Conservation (phyloP, 2,797 vertebrate genomes). For the Pteronotus mesoamericanus region DNA sequence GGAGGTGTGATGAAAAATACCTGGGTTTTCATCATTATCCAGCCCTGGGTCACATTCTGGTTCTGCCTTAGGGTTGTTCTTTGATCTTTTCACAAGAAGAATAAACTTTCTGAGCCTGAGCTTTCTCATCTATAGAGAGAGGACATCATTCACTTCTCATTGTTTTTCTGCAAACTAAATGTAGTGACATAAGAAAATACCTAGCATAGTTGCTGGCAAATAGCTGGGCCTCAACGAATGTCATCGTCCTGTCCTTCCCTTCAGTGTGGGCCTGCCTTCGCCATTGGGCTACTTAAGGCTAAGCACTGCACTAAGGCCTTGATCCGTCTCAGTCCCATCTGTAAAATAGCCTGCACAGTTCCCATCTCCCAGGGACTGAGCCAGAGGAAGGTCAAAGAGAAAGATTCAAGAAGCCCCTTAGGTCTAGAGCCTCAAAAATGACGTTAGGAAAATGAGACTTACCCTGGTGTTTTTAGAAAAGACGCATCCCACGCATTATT, state of each 20-base stretch:
- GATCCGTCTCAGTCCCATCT: neutral
- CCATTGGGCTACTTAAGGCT: neutral
- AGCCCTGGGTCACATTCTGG: neutral
- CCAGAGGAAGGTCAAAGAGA: neutral
- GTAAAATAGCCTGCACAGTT: neutral
- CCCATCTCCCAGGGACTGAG: neutral
- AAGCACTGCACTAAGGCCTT: neutral
- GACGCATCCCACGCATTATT: neutral
- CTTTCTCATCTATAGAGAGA: neutral
- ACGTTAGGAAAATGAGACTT: neutral
- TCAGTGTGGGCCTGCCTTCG: neutral
- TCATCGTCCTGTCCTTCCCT: neutral
- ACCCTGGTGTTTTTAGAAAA: neutral
- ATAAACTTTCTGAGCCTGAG: neutral
- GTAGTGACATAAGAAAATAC: neutral
- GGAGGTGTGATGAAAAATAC: neutral
- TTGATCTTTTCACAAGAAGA: neutral
- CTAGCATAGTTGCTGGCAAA: neutral
- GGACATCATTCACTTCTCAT: neutral
- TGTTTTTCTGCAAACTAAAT: neutral
- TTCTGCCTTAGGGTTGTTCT: neutral
- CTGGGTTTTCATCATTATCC: neutral
- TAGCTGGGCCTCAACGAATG: neutral
- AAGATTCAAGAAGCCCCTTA: neutral
- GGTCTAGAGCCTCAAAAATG: neutral